Base-by-base conservation (phyloP, 1,140 invertebrate species). In the Lordiphosa collinella region DNA sequence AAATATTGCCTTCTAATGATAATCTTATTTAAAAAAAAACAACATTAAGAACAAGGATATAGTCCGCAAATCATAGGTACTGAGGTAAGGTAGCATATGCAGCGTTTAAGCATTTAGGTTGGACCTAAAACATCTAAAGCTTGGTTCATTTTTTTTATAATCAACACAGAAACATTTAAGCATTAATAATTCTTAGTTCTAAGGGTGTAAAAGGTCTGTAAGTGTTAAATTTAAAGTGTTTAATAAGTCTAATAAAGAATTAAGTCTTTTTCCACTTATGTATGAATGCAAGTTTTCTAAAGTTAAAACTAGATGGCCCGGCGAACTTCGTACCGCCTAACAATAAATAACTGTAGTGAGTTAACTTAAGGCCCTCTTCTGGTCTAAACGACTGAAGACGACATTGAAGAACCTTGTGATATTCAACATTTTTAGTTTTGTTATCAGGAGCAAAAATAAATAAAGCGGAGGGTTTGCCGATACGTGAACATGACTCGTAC, bases 101-200 rank as follows among this genome's bases (percentile, higher is more conserved):
- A 14, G 38, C 58, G 38, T 18, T 44, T 32, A 71, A 76, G 73
- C 46, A 37, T 36, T 16, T 59, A 22, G 37, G 6, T 25, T 29
- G 7, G 35, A 14, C 12, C 35, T 37, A 38, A 14, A 58, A 62
- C 69, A 65, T 80, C 29, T 47, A 70, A 43, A 73, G 62, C 53
- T 34, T 48, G 50, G 49, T 50, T 44, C 40, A 61, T 22, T 22
- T 22, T 22, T 29, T 8, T 6, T 8, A 29, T 29, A 2, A 40
- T 56, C 16, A 12, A 47, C 55, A 56, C 44, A 53, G 35, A 51
- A 49, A 61, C 35, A 69, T 63, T 62, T 4, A 60, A 73, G 53
- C 53, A 56, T 46, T 53, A 59, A 8, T 40, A 40, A 44, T 16
- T 12, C n/a, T 31, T 49, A 49, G 8, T 9, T 18, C 47, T 49